A percentile compares a stretch with the other conserved stretches of the same genome.
These are phyloP conservation scores for Chlorodrepanis virens DNA, from an alignment of 2,113 vertebrate genomes.

Conservation along the genomic window DNA sequence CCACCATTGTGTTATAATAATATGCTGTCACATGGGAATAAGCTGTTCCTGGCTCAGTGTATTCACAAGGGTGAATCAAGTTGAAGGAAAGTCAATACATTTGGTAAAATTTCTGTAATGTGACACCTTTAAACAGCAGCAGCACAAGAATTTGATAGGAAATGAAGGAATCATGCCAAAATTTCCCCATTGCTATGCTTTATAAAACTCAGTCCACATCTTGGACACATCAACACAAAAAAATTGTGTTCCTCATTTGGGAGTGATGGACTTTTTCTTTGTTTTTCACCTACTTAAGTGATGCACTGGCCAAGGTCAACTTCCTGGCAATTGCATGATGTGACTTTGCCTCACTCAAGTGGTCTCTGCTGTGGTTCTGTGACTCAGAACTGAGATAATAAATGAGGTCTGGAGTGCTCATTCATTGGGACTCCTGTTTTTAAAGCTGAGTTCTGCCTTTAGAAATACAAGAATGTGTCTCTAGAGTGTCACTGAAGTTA, in stretches of 20 bases:
- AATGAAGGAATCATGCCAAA: background rate
- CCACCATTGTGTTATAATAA: background rate
- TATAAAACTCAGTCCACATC: background rate
- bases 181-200: background rate
- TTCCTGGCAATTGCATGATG: background rate
- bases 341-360: background rate
- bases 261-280: background rate
- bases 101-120: background rate
- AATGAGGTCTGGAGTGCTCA: background rate
- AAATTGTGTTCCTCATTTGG: background rate
- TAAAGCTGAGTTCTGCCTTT: background rate
- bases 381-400: background rate
- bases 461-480: rapidly evolving
- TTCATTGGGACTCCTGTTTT: background rate
- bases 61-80: background rate
- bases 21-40: background rate
- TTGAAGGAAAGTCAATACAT: background rate
- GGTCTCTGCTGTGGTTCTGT: background rate
- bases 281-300: background rate
- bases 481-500: background rate
- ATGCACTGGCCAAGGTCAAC: background rate
- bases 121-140: background rate
- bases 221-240: background rate
- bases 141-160: background rate
- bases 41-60: background rate